Conservation (phyloP, 2,888 invertebrate genomes). For the Carcina quercana region DNA sequence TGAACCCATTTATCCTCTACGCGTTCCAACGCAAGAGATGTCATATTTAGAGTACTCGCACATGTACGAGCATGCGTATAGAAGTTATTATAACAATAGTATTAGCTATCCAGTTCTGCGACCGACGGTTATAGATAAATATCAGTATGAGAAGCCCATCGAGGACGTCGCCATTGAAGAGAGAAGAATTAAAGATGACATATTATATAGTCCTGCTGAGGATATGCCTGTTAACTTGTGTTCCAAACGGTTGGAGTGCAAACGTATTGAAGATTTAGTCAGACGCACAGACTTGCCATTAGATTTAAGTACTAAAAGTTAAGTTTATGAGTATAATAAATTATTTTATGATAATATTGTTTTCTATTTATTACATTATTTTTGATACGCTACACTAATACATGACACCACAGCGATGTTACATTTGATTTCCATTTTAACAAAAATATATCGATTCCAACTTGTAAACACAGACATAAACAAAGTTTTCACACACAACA, state of each 20-base stretch:
- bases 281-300: conserved; percentile 70
- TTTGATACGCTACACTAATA: too few species aligned
- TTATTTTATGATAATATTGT: conserved; percentile 25
- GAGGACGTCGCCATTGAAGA: conserved; percentile 29
- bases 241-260: conserved; percentile 45
- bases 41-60: conserved; percentile 58
- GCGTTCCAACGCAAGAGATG: conserved; percentile 55
- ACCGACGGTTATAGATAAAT: conserved; percentile 43
- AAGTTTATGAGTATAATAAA: conserved; percentile 40
- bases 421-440: too few species aligned
- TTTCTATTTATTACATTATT: too few species aligned
- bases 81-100: conserved; percentile 45
- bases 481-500: too few species aligned
- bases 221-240: conserved; percentile 63
- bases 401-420: too few species aligned
- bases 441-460: too few species aligned
- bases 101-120: conserved; percentile 43
- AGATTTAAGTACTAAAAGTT: conserved; percentile 76
- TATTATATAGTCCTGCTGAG: conserved; percentile 24
- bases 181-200: conserved; percentile 12
- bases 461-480: too few species aligned
- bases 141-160: conserved; percentile 36
- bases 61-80: conserved; percentile 62
- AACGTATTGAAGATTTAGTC: conserved; percentile 52
- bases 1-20: conserved; percentile 44